Percentiles rank a stretch among this genome's conserved stretches.
Conservation (phyloP, 2,797 vertebrate genomes). For the Phoxinus dragarum region DNA sequence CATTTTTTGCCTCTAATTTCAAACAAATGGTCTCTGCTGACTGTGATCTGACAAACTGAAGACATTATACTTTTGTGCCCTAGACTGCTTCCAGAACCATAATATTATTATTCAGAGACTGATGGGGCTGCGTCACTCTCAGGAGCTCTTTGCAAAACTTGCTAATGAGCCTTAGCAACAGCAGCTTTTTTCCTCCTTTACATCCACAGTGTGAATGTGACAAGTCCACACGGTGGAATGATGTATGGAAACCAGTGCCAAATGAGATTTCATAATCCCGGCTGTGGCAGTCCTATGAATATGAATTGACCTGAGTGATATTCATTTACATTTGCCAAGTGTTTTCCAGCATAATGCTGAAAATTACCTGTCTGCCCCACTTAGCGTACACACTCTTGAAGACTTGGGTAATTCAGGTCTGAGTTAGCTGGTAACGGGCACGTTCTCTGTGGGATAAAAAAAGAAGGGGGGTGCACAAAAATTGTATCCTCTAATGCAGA, state of each 20-base stretch:
- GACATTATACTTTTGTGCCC: constrained; percentile 24
- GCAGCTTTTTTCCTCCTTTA: not conserved
- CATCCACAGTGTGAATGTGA: constrained; percentile 37
- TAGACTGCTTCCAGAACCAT: not conserved
- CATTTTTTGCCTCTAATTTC: constrained; percentile 14
- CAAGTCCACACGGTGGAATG: constrained; percentile 36
- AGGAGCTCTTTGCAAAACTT: constrained; percentile 29
- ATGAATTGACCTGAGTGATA: constrained; percentile 49
- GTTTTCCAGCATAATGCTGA: constrained; percentile 48
- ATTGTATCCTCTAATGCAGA: constrained; percentile 5
- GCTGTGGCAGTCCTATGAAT: constrained; percentile 47
- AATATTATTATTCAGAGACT: constrained; percentile 36
- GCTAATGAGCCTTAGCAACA: constrained; percentile 25
- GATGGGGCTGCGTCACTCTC: not conserved
- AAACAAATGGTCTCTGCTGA: constrained; percentile 12
- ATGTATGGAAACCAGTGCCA: constrained; percentile 38
- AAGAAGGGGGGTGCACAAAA: not conserved
- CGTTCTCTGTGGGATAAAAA: constrained; percentile 30
- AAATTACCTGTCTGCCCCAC: constrained; percentile 48
- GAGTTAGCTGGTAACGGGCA: constrained; percentile 19
- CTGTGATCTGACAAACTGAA: constrained; percentile 28
- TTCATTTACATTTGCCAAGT: constrained; percentile 50
- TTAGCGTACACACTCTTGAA: constrained; percentile 43
- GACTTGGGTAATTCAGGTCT: constrained; percentile 38
- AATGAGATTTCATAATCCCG: constrained; percentile 43